These are phyloP conservation scores for Drosophila azteca DNA, from an alignment of 1,140 invertebrate genomes.

Conservation along the genomic window DNA sequence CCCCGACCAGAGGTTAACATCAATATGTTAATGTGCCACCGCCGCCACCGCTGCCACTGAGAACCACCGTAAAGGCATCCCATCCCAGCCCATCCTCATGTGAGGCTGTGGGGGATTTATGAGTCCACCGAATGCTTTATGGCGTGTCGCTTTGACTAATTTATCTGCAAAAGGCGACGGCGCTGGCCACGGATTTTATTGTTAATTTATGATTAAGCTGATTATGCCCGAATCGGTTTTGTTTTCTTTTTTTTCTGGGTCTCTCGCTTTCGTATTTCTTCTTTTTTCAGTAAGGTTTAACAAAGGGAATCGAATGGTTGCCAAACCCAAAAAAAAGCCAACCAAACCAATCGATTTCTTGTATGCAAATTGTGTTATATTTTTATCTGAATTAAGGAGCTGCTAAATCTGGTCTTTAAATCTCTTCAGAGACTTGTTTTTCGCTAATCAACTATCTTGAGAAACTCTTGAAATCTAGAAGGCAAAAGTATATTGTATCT, in stretches of 20 bases:
- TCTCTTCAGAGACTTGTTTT: too few relatives aligned
- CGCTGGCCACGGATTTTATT: conserved; percentile 68
- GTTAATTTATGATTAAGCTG: conserved; percentile 79
- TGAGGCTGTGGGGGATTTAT: conserved; percentile 66
- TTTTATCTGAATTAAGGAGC: too few relatives aligned
- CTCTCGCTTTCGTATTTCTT: background rate
- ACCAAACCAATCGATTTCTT: background rate
- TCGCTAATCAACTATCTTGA: too few relatives aligned
- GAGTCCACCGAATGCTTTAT: conserved; percentile 82
- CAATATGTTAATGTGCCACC: conserved; percentile 79
- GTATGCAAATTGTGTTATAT: too few relatives aligned
- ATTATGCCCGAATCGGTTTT: conserved; percentile 58
- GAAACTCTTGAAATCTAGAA: too few relatives aligned
- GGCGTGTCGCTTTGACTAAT: conserved; percentile 83
- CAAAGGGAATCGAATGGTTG: conserved; percentile 20
- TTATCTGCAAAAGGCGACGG: conserved; percentile 69
- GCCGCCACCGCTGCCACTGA: conserved; percentile 34
- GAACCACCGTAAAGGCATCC: conserved; percentile 22
- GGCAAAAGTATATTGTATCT: too few relatives aligned
- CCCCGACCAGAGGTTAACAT: conserved; percentile 59
- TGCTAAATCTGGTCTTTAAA: too few relatives aligned
- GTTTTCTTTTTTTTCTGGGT: conserved; percentile 21
- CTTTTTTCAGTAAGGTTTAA: background rate
- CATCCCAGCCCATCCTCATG: conserved; percentile 37
- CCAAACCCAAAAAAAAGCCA: too few relatives aligned